These are phyloP conservation scores for Lymantria monacha DNA, from an alignment of 2,888 invertebrate species.

Conservation along the genomic window DNA sequence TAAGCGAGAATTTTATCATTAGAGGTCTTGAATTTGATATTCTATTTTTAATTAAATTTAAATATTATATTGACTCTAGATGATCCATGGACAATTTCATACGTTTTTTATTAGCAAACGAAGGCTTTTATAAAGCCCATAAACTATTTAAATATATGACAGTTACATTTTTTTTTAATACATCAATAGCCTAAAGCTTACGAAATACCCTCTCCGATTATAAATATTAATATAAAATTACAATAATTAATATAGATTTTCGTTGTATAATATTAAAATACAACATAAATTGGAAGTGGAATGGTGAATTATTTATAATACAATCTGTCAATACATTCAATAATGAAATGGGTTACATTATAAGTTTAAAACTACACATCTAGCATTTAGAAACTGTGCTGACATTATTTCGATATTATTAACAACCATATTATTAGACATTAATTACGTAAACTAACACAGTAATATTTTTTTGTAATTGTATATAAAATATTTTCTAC, in stretches of 20 bases:
- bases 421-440: too few relatives aligned
- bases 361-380: too few relatives aligned
- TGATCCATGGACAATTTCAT: neutral
- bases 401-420: too few relatives aligned
- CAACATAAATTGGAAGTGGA: neutral
- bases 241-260: constrained; percentile 11
- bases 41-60: too few relatives aligned
- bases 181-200: constrained; percentile 19
- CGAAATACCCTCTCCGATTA: constrained; percentile 30
- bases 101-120: constrained; percentile 5
- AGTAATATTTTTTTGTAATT: too few relatives aligned
- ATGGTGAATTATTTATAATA: neutral
- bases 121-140: constrained; percentile 2
- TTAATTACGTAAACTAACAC: too few relatives aligned
- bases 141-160: neutral
- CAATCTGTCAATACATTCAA: too few relatives aligned
- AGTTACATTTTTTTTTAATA: neutral
- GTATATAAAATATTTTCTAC: too few relatives aligned
- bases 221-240: constrained; percentile 12
- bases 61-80: too few relatives aligned
- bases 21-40: too few relatives aligned
- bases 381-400: too few relatives aligned
- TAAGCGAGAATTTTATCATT: neutral
- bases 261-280: constrained; percentile 15
- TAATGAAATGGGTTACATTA: too few relatives aligned